Conservation (phyloP, 2,888 invertebrate species). For the Ptychoptera albimana region DNA sequence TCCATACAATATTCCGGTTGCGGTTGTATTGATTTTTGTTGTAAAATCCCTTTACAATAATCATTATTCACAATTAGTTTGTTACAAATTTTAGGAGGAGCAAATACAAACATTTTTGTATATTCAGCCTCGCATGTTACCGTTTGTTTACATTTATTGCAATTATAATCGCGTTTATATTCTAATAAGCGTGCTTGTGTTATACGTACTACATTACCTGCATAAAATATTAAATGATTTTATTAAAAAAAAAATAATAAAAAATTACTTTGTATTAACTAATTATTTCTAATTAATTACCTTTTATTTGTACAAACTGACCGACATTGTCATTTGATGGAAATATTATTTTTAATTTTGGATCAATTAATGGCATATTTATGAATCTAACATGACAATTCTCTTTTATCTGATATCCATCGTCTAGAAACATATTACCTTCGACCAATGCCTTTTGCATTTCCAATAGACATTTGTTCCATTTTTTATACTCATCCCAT, state of each 20-base stretch:
- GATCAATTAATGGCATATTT: constrained; percentile 52
- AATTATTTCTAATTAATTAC: constrained; percentile 22
- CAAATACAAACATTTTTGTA: constrained; percentile 34
- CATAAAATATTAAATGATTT: constrained; percentile 8
- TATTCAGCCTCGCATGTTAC: constrained; percentile 51
- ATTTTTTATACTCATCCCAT: constrained; percentile 40
- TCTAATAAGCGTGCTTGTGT: constrained; percentile 62
- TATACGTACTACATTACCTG: constrained; percentile 64
- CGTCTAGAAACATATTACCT: constrained; percentile 22
- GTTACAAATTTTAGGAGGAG: constrained; percentile 35
- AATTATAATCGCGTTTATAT: constrained; percentile 54
- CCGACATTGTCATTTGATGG: constrained; percentile 56
- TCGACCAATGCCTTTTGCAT: constrained; percentile 41
- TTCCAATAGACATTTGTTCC: constrained; percentile 43
- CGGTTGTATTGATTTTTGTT: constrained; percentile 36
- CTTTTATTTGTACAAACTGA: constrained; percentile 56
- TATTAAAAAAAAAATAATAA: neutral
- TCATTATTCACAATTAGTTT: constrained; percentile 18
- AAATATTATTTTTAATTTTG: constrained; percentile 45
- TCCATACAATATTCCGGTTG: constrained; percentile 40
- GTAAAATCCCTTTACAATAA: constrained; percentile 35
- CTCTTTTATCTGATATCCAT: constrained; percentile 34
- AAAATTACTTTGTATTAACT: constrained; percentile 1
- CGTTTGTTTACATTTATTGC: constrained; percentile 58
- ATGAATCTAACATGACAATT: constrained; percentile 51